Evolutionary conservation across 2,113 vertebrate species (phyloP).

Genomic region (Ginglymostoma cirratum): DNA sequence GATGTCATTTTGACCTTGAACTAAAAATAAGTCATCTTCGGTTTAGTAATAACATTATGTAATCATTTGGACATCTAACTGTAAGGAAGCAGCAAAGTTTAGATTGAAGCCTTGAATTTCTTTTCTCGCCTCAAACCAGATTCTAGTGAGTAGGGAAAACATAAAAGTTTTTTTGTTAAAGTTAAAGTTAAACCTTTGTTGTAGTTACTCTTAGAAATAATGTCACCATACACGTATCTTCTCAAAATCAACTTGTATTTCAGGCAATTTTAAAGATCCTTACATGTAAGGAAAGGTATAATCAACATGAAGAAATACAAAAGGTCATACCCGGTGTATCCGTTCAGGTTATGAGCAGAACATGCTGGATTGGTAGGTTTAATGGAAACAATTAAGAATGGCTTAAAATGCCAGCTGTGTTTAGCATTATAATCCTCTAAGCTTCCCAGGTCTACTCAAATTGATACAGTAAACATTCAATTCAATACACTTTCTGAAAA

Average conservation of each 20-base stretch:
- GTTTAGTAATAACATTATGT: neutral
- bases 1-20: neutral
- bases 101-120: neutral
- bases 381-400: constrained; percentile 76
- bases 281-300: neutral
- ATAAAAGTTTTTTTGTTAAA: neutral
- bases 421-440: constrained; percentile 69
- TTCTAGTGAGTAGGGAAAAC: neutral
- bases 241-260: neutral
- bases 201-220: neutral
- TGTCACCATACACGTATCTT: neutral
- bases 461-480: constrained; percentile 64
- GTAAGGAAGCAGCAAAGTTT: neutral
- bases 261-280: neutral
- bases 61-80: neutral
- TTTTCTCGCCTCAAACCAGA: neutral
- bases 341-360: neutral
- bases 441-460: constrained; percentile 62
- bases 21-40: neutral
- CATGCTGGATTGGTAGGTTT: constrained; percentile 62
- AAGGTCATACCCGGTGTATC: neutral
- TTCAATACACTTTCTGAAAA: constrained; percentile 72
- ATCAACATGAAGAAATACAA: neutral
- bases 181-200: neutral
- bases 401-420: constrained; percentile 76